Evolutionary conservation across 2,797 vertebrate species (phyloP).

Genomic region (Falco cherrug): DNA sequence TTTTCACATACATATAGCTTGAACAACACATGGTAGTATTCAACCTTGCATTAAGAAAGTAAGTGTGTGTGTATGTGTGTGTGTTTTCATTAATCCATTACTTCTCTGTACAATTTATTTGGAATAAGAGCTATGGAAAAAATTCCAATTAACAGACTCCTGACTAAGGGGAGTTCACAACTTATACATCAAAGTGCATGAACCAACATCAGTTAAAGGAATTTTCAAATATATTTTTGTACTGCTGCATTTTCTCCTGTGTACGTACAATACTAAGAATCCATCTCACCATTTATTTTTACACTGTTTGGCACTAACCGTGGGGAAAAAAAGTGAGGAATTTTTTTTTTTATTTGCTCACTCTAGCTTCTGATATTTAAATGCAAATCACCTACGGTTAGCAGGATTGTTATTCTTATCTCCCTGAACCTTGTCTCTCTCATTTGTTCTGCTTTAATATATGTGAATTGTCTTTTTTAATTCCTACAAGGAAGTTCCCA

Average conservation of each 20-base stretch:
- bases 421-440: conserved; percentile 11
- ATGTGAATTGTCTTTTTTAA: conserved; percentile 4
- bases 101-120: background rate
- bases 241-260: background rate
- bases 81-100: background rate
- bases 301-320: background rate
- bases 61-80: background rate
- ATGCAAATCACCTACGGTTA: conserved; percentile 11
- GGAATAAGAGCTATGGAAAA: background rate
- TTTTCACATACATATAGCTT: background rate
- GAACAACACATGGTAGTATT: background rate
- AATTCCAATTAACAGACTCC: background rate
- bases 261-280: background rate
- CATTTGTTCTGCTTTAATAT: conserved; percentile 33
- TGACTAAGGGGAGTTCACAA: background rate
- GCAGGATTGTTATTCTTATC: conserved; percentile 42
- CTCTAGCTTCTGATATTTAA: conserved; percentile 37
- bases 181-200: background rate
- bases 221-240: background rate
- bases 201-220: background rate
- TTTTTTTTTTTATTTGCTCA: conserved; percentile 48
- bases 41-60: background rate
- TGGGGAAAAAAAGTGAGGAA: background rate
- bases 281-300: background rate
- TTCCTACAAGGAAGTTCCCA: conserved; percentile 11